Conservation (phyloP, 2,888 invertebrate genomes). For the Formica aserva region DNA sequence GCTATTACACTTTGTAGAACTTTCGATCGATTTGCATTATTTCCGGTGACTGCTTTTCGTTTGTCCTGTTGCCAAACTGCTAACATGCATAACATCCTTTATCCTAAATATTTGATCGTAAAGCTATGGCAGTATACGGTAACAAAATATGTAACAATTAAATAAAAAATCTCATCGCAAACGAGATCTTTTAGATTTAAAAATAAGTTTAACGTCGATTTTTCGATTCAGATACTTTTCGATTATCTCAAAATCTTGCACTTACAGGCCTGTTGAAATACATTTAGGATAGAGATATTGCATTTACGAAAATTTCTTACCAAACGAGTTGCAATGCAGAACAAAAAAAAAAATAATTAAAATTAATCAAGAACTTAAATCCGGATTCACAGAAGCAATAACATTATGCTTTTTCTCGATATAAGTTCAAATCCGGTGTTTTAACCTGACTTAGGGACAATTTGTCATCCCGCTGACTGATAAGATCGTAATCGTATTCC, state of each 20-base stretch:
- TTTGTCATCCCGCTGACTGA: slow-evolving; percentile 44
- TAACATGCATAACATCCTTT: background rate
- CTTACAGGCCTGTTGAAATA: background rate
- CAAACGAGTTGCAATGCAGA: background rate
- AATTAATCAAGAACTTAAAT: slow-evolving; percentile 13
- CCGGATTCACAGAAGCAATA: slow-evolving; percentile 16
- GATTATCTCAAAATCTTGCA: background rate
- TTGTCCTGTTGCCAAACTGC: slow-evolving; percentile 7
- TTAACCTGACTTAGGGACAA: slow-evolving; percentile 20
- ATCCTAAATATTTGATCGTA: background rate
- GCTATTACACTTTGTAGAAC: slow-evolving; percentile 32
- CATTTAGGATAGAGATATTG: background rate
- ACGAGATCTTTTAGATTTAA: background rate
- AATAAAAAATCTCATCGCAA: background rate
- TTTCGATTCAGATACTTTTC: background rate
- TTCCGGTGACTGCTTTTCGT: slow-evolving; percentile 14
- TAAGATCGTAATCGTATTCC: slow-evolving; percentile 48
- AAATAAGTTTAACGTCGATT: background rate
- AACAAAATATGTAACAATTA: background rate
- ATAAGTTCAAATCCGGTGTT: background rate
- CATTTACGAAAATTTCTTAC: background rate
- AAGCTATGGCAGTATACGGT: background rate
- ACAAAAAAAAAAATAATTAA: slow-evolving; percentile 28
- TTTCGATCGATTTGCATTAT: slow-evolving; percentile 37
- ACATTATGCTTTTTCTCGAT: slow-evolving; percentile 21